Evolutionary conservation across 2,113 vertebrate genomes (phyloP).

Genomic region (Myxocyprinus asiaticus): DNA sequence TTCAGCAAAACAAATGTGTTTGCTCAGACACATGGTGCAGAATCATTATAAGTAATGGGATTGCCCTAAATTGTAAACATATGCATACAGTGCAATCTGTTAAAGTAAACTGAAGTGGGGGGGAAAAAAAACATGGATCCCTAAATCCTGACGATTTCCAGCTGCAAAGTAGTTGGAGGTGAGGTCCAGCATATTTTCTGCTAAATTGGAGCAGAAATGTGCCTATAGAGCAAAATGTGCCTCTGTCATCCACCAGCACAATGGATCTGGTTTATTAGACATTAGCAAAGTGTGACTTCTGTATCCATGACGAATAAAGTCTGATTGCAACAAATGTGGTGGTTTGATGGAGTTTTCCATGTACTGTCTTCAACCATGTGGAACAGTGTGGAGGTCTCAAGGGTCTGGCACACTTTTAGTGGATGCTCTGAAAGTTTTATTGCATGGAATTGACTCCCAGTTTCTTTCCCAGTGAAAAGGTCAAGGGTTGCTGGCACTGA

Average conservation of each 20-base stretch:
- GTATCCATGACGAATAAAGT: slow-evolving; percentile 67
- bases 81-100: slow-evolving; percentile 74
- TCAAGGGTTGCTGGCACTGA: slow-evolving; percentile 2
- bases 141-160: slow-evolving; percentile 74
- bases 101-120: slow-evolving; percentile 66
- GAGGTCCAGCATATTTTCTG: slow-evolving; percentile 72
- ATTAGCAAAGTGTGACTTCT: slow-evolving; percentile 66
- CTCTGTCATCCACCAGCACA: slow-evolving; percentile 30
- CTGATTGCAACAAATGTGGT: slow-evolving; percentile 51
- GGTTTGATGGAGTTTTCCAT: slow-evolving; percentile 66
- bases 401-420: slow-evolving; percentile 52
- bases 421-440: slow-evolving; percentile 51
- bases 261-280: slow-evolving; percentile 50
- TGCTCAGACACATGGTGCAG: slow-evolving; percentile 69
- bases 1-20: slow-evolving; percentile 70
- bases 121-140: slow-evolving; percentile 59
- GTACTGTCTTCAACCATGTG: slow-evolving; percentile 57
- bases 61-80: slow-evolving; percentile 76
- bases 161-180: slow-evolving; percentile 67
- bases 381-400: slow-evolving; percentile 53
- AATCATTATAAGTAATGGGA: slow-evolving; percentile 72
- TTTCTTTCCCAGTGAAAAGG: slow-evolving; percentile 15
- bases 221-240: slow-evolving; percentile 51
- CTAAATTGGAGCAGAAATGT: slow-evolving; percentile 72
- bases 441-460: neutral